Conservation (phyloP, 2,113 vertebrate genomes). For the Pseudopipra pipra region DNA sequence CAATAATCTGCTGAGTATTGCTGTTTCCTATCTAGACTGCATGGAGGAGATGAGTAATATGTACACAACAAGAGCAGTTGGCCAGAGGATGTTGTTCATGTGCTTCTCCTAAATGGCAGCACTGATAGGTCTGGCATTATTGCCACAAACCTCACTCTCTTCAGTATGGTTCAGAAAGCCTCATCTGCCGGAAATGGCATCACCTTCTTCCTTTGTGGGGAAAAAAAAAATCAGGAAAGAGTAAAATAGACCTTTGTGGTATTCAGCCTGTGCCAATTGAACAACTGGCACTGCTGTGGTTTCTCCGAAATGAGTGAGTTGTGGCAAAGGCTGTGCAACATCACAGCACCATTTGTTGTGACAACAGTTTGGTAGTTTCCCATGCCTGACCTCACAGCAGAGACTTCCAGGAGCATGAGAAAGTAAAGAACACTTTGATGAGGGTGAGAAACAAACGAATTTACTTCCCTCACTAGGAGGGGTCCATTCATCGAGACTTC, state of each 20-base stretch:
- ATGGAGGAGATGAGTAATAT: not conserved
- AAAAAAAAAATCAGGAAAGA: not conserved
- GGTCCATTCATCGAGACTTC: accelerated
- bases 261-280: accelerated
- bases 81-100: not conserved
- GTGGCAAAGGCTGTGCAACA: not conserved
- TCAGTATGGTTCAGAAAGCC: not conserved
- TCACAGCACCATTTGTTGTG: accelerated
- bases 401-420: not conserved
- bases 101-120: not conserved
- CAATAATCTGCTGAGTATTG: not conserved
- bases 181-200: not conserved
- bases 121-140: not conserved
- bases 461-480: accelerated
- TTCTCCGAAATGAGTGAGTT: not conserved
- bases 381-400: not conserved
- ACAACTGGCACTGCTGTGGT: not conserved
- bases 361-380: not conserved
- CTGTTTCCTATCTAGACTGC: not conserved
- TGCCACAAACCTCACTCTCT: not conserved
- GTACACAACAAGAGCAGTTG: not conserved
- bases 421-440: accelerated
- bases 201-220: not conserved
- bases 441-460: accelerated
- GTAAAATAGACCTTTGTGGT: not conserved